Percentiles rank a stretch among this genome's conserved stretches.
Evolutionary conservation across 2,113 vertebrate species (phyloP).

Genomic region (Psilopsiagon aymara): DNA sequence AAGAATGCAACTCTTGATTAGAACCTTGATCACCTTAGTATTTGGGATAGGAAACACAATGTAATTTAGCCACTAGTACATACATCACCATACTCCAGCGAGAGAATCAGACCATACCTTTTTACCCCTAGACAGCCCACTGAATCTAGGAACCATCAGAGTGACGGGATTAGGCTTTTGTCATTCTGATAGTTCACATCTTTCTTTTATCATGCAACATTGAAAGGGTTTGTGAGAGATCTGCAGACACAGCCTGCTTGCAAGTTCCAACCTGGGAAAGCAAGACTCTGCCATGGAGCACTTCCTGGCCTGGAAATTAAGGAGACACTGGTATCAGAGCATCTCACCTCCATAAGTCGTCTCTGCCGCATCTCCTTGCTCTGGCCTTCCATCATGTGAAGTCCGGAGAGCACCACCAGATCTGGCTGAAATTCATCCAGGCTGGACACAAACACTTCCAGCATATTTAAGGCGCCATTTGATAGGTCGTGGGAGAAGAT

Average conservation of each 20-base stretch:
- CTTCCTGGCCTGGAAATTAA: not conserved
- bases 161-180: not conserved
- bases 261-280: not conserved
- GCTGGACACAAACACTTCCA: constrained; percentile 92
- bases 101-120: not conserved
- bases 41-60: not conserved
- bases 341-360: constrained; percentile 86
- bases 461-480: constrained; percentile 89
- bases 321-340: not conserved
- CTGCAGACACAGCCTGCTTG: not conserved
- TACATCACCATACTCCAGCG: not conserved
- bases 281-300: not conserved
- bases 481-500: constrained; percentile 97
- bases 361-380: constrained; percentile 83
- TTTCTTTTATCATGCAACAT: not conserved
- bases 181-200: not conserved
- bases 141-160: not conserved
- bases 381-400: constrained; percentile 99
- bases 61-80: not conserved
- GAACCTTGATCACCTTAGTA: not conserved
- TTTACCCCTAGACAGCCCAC: not conserved
- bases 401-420: constrained; percentile 92
- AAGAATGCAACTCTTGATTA: not conserved
- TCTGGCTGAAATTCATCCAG: constrained; percentile 94
- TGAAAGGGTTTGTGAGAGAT: not conserved